A percentile compares a stretch with the other conserved stretches of the same genome.
Evolutionary conservation across 2,888 invertebrate species (phyloP).

Genomic region (Chirona hameri): DNA sequence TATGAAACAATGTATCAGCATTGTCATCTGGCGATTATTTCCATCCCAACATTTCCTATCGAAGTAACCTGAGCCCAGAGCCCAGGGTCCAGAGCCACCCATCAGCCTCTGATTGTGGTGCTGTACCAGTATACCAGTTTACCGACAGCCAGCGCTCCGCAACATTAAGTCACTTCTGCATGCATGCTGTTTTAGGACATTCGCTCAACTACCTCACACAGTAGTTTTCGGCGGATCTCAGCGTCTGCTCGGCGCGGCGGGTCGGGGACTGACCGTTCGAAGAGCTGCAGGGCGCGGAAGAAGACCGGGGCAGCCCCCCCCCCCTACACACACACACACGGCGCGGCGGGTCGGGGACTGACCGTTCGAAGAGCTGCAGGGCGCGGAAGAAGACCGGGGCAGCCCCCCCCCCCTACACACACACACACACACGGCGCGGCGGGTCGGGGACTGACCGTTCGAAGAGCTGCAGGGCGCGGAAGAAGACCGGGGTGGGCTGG

Average conservation of each 20-base stretch:
- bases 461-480: conserved; percentile 24
- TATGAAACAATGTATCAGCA: too few relatives aligned
- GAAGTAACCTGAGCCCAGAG: too few relatives aligned
- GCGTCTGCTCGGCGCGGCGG: not conserved
- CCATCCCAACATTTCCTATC: too few relatives aligned
- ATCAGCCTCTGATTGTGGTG: not conserved
- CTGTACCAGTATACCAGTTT: too few relatives aligned
- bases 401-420: too few relatives aligned
- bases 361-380: conserved; percentile 23
- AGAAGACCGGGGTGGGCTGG: conserved; percentile 8
- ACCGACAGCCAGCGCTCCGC: too few relatives aligned
- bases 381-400: conserved; percentile 8
- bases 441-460: not conserved
- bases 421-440: not conserved
- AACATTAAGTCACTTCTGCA: not conserved
- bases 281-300: conserved; percentile 13
- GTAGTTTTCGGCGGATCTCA: too few relatives aligned
- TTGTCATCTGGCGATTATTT: too few relatives aligned
- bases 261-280: not conserved
- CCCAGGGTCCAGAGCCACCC: too few relatives aligned
- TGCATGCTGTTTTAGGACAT: not conserved
- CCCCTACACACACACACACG: too few relatives aligned
- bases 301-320: not conserved
- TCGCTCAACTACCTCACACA: not conserved
- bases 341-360: not conserved